phyloP scores from a whole-genome alignment of 64 coral and sea anemone species.

The Pocillopora verrucosa region DNA sequence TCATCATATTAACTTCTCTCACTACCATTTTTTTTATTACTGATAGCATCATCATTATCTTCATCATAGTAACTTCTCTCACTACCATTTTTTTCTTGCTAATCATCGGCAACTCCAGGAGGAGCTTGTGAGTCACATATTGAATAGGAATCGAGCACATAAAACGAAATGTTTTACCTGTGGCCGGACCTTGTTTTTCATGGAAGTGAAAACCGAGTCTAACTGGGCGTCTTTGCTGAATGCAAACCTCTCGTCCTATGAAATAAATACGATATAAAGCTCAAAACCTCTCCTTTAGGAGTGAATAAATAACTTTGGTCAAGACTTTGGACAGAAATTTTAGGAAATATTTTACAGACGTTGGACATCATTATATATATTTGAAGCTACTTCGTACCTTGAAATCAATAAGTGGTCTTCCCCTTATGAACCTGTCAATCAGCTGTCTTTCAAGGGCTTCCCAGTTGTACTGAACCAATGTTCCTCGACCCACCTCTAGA shows the following conservation, averaged over 20 bases:
- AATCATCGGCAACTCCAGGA: too few species aligned
- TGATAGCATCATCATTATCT: too few species aligned
- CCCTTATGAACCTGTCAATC: constrained; percentile 66
- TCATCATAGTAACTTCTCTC: too few species aligned
- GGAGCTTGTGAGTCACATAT: too few species aligned
- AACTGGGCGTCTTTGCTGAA: constrained; percentile 60
- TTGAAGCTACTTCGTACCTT: constrained; percentile 17
- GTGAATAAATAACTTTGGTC: neutral
- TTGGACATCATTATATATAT: neutral
- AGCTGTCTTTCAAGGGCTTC: constrained; percentile 55
- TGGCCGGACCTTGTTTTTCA: constrained; percentile 59
- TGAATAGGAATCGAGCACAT: neutral
- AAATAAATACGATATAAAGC: neutral
- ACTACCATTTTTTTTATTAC: too few species aligned
- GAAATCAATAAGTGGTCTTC: constrained; percentile 59
- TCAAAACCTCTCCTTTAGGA: neutral
- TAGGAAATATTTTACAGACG: too few species aligned
- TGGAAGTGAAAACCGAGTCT: constrained; percentile 56
- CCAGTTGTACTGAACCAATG: constrained; percentile 69
- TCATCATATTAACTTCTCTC: too few species aligned
- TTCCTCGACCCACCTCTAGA: constrained; percentile 60
- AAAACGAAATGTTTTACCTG: constrained; percentile 47
- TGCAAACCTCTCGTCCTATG: constrained; percentile 60
- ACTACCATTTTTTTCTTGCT: too few species aligned
- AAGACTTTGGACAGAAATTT: too few species aligned